Base-by-base conservation (phyloP, 2,797 vertebrate species). In the Siniperca scherzeri region DNA sequence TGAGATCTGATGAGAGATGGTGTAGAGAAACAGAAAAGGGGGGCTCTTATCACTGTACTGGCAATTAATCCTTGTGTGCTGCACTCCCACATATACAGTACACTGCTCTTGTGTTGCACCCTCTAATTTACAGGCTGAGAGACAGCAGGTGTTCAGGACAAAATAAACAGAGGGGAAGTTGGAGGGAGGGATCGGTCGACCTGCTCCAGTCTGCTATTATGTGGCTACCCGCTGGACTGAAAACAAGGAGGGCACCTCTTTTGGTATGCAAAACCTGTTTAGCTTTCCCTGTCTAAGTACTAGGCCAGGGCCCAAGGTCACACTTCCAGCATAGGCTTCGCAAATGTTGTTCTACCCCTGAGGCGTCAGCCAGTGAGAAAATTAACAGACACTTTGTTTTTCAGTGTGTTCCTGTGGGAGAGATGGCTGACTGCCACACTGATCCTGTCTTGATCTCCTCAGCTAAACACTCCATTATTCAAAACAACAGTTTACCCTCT, bases 71-170 rank as follows among this genome's bases (percentile, higher is more conserved):
- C 87, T 84, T 57, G 75, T 91, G 82, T 70, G 74, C 77, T 14
- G 38, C 74, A 76, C 88, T 87, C 87, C 84, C 77, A 89, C 87
- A 87, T 87, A 84, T 90, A 85, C 73, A 81, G 83, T 77, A 85
- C 78, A 82, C 85, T 57, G 78, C 78, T 82, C 79, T 81, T 82
- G 82, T 88, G 88, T 77, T 88, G 85, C 79, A 85, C 80, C 83
- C 86, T 88, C 90, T 94, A 89, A 94, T 95, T 94, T 92, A 84
- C 90, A 89, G 80, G 85, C 91, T 78, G 85, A 87, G 89, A 87
- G 86, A 91, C 85, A 91, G 91, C 92, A 94, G 90, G 90, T 90
- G 92, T 90, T 90, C 88, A 62, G 88, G 88, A 92, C 88, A 86
- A 77, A 88, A 90, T 90, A 93, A 91, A 93, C 88, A 92, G 85